Percentiles rank a stretch among this genome's conserved stretches.
phyloP scores from a whole-genome alignment of 2,797 vertebrate species.

The Coccyzus lansbergi region DNA sequence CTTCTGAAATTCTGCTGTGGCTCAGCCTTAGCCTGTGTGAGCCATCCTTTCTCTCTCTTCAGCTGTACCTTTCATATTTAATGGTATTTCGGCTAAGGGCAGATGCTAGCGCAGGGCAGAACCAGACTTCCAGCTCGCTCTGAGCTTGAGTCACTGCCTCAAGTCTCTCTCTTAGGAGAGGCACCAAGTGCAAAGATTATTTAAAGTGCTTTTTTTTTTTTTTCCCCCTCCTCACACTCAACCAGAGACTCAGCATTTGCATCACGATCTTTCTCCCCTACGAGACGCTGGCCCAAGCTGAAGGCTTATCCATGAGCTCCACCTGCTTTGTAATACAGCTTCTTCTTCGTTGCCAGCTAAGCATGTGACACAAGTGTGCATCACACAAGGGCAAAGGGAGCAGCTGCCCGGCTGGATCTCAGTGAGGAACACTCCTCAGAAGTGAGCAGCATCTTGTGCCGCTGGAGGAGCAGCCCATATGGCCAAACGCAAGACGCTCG shows the following conservation, averaged over 20 bases:
- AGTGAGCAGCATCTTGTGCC: neutral
- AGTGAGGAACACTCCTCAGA: fast-evolving
- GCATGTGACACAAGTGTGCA: too few species aligned
- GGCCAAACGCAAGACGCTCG: neutral
- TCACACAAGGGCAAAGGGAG: neutral
- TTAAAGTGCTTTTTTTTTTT: neutral
- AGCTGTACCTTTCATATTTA: neutral
- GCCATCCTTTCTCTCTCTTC: neutral
- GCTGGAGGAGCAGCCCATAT: neutral
- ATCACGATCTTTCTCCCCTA: neutral
- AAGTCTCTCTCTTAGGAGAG: neutral
- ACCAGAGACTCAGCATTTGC: neutral
- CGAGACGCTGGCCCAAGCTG: neutral
- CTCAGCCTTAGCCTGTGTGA: neutral
- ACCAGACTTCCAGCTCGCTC: neutral
- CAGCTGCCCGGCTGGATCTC: neutral
- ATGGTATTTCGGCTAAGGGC: neutral
- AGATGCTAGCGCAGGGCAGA: neutral
- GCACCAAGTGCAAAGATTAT: neutral
- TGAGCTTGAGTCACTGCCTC: neutral
- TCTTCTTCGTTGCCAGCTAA: neutral
- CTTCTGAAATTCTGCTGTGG: neutral
- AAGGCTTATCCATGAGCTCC: fast-evolving
- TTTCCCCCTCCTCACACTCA: fast-evolving
- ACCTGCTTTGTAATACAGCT: fast-evolving